These are phyloP conservation scores for Syrmaticus mikado DNA, from an alignment of 2,113 vertebrate species.

Conservation along the genomic window DNA sequence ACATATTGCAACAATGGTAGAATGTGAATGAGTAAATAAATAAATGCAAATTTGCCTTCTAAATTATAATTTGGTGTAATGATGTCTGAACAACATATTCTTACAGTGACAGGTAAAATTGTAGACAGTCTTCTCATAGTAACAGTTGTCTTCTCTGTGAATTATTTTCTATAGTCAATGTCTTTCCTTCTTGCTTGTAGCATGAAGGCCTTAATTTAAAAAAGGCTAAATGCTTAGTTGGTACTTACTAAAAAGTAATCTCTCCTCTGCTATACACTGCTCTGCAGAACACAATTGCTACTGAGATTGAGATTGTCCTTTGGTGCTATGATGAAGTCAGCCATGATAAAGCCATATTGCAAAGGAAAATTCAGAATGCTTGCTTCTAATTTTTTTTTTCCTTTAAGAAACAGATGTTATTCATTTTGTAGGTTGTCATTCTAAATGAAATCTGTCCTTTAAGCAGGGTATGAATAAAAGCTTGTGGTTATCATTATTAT, in stretches of 20 bases:
- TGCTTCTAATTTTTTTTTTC: neutral
- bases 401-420: neutral
- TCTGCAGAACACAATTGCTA: neutral
- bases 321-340: neutral
- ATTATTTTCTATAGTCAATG: neutral
- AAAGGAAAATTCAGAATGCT: neutral
- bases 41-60: constrained; percentile 3
- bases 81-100: neutral
- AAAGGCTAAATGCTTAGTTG: neutral
- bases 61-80: neutral
- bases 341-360: neutral
- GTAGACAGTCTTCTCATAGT: neutral
- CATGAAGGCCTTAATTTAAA: neutral
- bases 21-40: neutral
- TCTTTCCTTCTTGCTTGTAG: neutral
- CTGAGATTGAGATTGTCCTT: neutral
- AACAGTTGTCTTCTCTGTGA: neutral
- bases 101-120: constrained; percentile 1
- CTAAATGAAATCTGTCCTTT: neutral
- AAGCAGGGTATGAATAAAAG: neutral
- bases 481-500: no score
- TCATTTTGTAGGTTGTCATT: neutral
- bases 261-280: neutral
- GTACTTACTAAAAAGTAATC: neutral
- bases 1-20: neutral